phyloP scores from a whole-genome alignment of 2,888 invertebrate species.

The Gonocerus acuteangulatus region DNA sequence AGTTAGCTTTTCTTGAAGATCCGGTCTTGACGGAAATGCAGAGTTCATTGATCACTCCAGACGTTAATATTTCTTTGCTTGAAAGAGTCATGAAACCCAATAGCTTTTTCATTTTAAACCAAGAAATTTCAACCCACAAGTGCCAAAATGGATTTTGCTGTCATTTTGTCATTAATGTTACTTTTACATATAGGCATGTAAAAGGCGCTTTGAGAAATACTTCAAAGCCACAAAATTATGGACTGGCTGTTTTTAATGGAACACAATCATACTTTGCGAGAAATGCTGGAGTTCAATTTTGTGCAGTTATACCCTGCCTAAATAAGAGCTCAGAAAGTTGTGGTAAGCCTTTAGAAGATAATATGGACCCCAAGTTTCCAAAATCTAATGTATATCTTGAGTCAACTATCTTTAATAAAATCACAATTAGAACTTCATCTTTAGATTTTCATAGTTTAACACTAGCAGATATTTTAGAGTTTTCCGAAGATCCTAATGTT shows the following conservation, averaged over 20 bases:
- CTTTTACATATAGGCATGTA: neutral
- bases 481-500: neutral
- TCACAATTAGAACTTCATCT: neutral
- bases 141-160: conserved; percentile 9
- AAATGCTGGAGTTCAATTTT: conserved; percentile 9
- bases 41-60: too few species aligned
- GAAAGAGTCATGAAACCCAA: too few species aligned
- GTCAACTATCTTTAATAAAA: neutral
- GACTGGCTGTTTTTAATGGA: conserved; percentile 21
- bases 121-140: too few species aligned
- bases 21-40: too few species aligned
- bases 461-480: neutral
- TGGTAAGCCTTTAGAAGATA: neutral
- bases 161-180: conserved; percentile 2
- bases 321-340: conserved; percentile 5
- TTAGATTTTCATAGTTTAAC: neutral
- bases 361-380: neutral
- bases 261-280: neutral
- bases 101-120: too few species aligned
- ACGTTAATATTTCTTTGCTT: neutral
- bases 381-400: neutral
- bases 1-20: too few species aligned
- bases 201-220: neutral
- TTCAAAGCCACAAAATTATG: neutral
- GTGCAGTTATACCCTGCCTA: conserved; percentile 9